Evolutionary conservation across 2,113 vertebrate species (phyloP).

Genomic region (Pavo muticus): DNA sequence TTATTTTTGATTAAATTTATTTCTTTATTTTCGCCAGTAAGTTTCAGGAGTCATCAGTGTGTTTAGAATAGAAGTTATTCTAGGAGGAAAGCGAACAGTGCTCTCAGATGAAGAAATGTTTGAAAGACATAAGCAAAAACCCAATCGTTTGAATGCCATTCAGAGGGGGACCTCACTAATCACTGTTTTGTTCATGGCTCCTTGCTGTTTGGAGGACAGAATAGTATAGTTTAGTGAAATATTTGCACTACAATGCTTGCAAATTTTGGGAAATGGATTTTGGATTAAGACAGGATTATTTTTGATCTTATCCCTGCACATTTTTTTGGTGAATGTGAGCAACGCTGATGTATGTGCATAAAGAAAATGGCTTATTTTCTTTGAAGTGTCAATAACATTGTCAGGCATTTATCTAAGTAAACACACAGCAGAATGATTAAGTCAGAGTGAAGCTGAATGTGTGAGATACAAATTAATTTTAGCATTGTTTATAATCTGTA

Average conservation of each 20-base stretch:
- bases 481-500: slow-evolving; percentile 51
- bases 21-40: slow-evolving; percentile 1
- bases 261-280: slow-evolving; percentile 55
- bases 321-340: not conserved
- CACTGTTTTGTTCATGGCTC: slow-evolving; percentile 33
- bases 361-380: slow-evolving; percentile 54
- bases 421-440: slow-evolving; percentile 48
- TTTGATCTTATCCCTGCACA: slow-evolving; percentile 27
- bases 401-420: slow-evolving; percentile 63
- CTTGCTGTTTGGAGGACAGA: slow-evolving; percentile 35
- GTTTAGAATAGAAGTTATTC: not conserved
- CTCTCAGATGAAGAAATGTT: not conserved
- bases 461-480: slow-evolving; percentile 57
- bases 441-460: slow-evolving; percentile 13
- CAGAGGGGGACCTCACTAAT: slow-evolving; percentile 19
- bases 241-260: slow-evolving; percentile 46
- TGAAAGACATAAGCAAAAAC: slow-evolving; percentile 16
- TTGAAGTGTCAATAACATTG: slow-evolving; percentile 59
- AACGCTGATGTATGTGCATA: not conserved
- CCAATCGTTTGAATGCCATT: slow-evolving; percentile 37
- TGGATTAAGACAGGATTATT: slow-evolving; percentile 64
- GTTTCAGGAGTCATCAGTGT: not conserved
- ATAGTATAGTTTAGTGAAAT: slow-evolving; percentile 31
- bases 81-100: not conserved
- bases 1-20: slow-evolving; percentile 36